Conservation (phyloP, 2,888 invertebrate genomes). For the Lepidocyrtinus sp. region DNA sequence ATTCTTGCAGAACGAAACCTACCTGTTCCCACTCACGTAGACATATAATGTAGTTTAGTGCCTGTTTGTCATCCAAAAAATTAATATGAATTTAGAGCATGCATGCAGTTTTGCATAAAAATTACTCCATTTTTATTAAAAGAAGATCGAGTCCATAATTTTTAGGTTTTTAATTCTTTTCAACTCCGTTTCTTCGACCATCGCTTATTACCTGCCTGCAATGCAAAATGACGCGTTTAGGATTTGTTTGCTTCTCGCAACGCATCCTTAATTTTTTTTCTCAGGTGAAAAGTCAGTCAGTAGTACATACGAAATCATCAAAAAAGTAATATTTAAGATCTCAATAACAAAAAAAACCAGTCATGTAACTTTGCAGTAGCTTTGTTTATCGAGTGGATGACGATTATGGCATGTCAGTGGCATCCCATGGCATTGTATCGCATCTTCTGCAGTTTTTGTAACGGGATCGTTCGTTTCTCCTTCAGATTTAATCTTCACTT, state of each 20-base stretch:
- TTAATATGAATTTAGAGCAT: not conserved
- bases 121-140: too few species aligned
- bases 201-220: too few species aligned
- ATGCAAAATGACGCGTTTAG: too few species aligned
- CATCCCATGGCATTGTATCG: not conserved
- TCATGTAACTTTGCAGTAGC: constrained; percentile 39
- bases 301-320: constrained; percentile 37
- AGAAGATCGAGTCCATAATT: too few species aligned
- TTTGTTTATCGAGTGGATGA: constrained; percentile 14
- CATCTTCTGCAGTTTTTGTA: constrained; percentile 17
- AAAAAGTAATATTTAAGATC: not conserved
- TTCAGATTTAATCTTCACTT: not conserved
- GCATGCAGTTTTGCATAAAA: not conserved
- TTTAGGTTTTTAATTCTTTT: too few species aligned
- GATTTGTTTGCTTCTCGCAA: too few species aligned
- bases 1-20: too few species aligned
- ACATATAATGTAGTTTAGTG: too few species aligned
- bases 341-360: constrained; percentile 52
- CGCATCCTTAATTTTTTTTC: constrained; percentile 4
- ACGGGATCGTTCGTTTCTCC: constrained; percentile 34
- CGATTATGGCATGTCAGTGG: constrained; percentile 15
- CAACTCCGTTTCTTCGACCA: too few species aligned
- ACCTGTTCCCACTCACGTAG: too few species aligned
- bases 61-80: too few species aligned
- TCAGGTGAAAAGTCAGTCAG: constrained; percentile 55